Percentiles rank a stretch among this genome's conserved stretches.
Conservation (phyloP, 2,888 invertebrate species). For the Nasonia oneida region DNA sequence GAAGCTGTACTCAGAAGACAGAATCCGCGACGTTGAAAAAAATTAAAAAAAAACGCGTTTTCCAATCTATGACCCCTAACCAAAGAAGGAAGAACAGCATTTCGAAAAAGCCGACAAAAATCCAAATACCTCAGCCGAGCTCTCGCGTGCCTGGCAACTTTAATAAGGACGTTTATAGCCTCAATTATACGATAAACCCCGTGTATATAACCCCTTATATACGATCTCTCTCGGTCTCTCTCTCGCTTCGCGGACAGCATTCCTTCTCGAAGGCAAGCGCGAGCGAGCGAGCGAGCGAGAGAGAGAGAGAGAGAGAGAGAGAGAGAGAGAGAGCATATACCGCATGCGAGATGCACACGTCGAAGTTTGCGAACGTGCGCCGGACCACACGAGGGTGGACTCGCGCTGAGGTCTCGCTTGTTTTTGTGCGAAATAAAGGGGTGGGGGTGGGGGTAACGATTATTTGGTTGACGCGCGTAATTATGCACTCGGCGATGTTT, state of each 20-base stretch:
- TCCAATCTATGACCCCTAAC: neutral
- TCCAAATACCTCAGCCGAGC: neutral
- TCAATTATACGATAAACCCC: conserved; percentile 51
- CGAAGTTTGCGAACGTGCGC: conserved; percentile 12
- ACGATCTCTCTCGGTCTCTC: neutral
- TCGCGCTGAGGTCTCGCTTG: neutral
- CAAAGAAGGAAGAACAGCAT: neutral
- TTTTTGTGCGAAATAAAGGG: neutral
- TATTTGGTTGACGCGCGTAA: conserved; percentile 1
- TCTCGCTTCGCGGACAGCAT: neutral
- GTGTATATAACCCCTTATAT: neutral
- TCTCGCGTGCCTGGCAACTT: conserved; percentile 4
- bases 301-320: too few relatives aligned
- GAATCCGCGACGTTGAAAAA: too few relatives aligned
- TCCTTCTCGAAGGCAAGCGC: neutral
- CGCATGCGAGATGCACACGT: neutral
- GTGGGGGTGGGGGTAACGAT: neutral
- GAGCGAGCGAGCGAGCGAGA: neutral
- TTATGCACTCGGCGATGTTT: neutral
- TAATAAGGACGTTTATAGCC: conserved; percentile 59
- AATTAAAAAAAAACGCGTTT: neutral
- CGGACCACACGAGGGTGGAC: neutral
- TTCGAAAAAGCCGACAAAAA: neutral
- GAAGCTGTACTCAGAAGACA: too few relatives aligned
- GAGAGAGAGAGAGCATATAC: neutral